These are phyloP conservation scores for Eira barbara DNA, from an alignment of 2,113 vertebrate species.

Conservation along the genomic window DNA sequence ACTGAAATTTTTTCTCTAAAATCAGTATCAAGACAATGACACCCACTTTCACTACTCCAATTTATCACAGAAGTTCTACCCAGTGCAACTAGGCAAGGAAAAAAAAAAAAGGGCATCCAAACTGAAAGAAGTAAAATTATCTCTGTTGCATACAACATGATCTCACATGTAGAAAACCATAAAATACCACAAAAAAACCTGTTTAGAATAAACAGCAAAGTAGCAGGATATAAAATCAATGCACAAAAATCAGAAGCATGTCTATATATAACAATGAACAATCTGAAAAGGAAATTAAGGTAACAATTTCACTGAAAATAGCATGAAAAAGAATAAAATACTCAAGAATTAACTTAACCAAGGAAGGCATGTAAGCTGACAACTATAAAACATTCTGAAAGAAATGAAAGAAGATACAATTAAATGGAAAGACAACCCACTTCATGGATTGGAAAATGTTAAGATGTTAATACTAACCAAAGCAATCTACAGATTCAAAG, in stretches of 20 bases:
- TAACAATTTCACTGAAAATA: neutral
- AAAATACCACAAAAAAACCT: neutral
- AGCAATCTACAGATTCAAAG: neutral
- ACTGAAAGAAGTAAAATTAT: neutral
- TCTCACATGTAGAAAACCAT: neutral
- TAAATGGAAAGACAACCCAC: neutral
- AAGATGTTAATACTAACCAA: neutral
- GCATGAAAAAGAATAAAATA: neutral
- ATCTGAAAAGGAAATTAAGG: neutral
- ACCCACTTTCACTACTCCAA: neutral
- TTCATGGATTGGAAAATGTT: neutral
- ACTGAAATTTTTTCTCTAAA: neutral
- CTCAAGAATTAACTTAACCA: neutral
- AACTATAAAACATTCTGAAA: neutral
- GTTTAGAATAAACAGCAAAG: neutral
- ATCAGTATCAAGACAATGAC: neutral
- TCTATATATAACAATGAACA: neutral
- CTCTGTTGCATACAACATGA: neutral
- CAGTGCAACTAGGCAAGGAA: neutral
- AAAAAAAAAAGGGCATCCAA: neutral
- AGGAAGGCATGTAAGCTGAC: neutral
- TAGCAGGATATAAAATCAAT: neutral
- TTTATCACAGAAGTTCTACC: neutral
- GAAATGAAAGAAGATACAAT: neutral
- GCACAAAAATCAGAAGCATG: neutral